Base-by-base conservation (phyloP, 2,888 invertebrate species). In the Tetrapedia diversipes region DNA sequence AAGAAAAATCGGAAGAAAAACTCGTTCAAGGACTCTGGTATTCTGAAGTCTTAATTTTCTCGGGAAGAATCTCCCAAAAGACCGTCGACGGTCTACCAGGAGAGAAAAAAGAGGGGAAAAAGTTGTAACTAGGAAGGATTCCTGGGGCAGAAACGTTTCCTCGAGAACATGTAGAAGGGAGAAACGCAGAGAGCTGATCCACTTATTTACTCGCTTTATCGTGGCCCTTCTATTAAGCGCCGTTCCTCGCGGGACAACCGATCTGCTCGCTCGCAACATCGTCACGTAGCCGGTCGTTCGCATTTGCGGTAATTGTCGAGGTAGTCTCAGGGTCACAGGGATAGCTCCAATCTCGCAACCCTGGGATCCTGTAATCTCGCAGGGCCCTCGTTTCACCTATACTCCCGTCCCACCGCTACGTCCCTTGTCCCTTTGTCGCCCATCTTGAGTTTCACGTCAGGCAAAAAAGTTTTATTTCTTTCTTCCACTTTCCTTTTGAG, bases 221-320 rank as follows among this genome's bases (percentile, higher is more conserved):
- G 22, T 10, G 43, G 16, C n/a, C 63, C 37, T 63, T 57, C 49
- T 29, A 53, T 59, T 43, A 74, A 64, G 37, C 51, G 49, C 4
- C 22, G 73, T 56, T 59, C 43, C 57, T 57, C 37, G 57, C 14
- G 37, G 64, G 75, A 57, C 51, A 37, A 59, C 51, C 64, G 74
- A 73, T 73, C 47, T 43, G 57, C 19, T 29, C n/a, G 7, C 11
- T 43, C 29, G 43, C 54, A 61, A 63, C 63, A 29, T 29, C 39
- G 41, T 71, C 71, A 59, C 71, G 71, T 77, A 67, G 41, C 10
- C 32, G 53, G 29, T 39, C 41, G 66, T 56, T 63, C 57, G 4
- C 66, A 63, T 77, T 66, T 67, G 65, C n/a, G 71, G 66, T 79
- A 79, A 79, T 79, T 79, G 77, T 67, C 66, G 53, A 65, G 67